Base-by-base conservation (phyloP, 1,140 invertebrate species). In the Drosophila navojoa region DNA sequence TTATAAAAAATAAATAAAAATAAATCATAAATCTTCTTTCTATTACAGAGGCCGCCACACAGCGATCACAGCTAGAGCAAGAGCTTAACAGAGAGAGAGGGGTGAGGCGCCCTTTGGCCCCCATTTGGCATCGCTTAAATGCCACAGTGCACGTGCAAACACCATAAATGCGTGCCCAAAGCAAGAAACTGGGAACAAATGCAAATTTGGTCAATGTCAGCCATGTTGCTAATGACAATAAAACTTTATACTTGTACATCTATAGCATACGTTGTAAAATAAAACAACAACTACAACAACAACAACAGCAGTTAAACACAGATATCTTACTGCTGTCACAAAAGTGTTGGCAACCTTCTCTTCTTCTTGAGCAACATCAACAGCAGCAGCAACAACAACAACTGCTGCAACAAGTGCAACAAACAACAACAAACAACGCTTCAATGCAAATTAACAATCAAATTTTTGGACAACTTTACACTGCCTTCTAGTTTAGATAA, bases 101-200 rank as follows among this genome's bases (percentile, higher is more conserved):
- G 38, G 27, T 22, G 22, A 57, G 35, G 50, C 53, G 29, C 22
- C 49, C 13, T 35, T 38, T 38, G 47, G 25, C 69, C 52, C 54
- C 42, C 52, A 38, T 11, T 38, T 38, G 40, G 47, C 58, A 50
- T 74, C n/a, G 49, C 58, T 70, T 66, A 81, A 72, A 89, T 89
- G 84, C 84, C 85, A 59, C 71, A 73, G 73, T 67, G 85, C 79
- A 80, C 67, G 77, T 80, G 67, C 45, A 91, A 91, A 71, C 79
- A 77, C 70, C 81, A 90, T 91, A 91, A 91, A 91, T 91, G 90
- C 90, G 90, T 91, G 81, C 90, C 90, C 84, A 71, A 91, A 91
- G 79, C 78, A 71, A 75, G 77, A 81, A 89, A 72, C 82, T 85
- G 90, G 86, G 82, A 90, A 91, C 84, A 79, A 68, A 89, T 89